phyloP scores from a whole-genome alignment of 2,888 invertebrate species.

The Nemurella pictetii region DNA sequence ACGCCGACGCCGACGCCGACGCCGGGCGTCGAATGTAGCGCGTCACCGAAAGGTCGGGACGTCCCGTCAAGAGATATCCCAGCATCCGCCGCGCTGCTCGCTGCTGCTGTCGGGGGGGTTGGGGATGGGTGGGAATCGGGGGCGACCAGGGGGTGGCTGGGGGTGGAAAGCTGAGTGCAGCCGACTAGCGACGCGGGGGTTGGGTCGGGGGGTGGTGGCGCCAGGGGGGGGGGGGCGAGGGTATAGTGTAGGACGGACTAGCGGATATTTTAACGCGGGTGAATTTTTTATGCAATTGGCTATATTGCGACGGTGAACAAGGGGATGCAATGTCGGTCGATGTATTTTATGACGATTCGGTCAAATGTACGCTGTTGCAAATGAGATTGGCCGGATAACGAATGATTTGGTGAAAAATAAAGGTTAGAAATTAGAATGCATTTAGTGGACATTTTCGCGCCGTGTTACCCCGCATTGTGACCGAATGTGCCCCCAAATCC shows the following conservation, averaged over 20 bases:
- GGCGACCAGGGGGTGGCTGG: constrained; percentile 5
- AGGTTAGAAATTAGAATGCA: too few relatives aligned
- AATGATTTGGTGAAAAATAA: too few relatives aligned
- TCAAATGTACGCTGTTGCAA: too few relatives aligned
- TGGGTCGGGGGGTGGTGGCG: background rate
- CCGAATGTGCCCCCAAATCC: too few relatives aligned
- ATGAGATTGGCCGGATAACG: too few relatives aligned
- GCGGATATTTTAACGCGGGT: background rate
- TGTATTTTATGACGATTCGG: too few relatives aligned
- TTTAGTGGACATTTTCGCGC: too few relatives aligned
- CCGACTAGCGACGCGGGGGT: background rate
- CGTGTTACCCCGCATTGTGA: too few relatives aligned
- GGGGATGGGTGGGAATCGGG: background rate
- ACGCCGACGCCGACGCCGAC: too few relatives aligned
- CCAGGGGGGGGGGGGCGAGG: constrained; percentile 5
- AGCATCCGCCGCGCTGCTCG: background rate
- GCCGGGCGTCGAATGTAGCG: background rate
- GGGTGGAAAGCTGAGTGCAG: background rate
- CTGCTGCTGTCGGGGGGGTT: background rate
- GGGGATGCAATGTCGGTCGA: too few relatives aligned
- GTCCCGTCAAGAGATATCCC: background rate
- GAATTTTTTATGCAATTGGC: too few relatives aligned
- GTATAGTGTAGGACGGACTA: background rate
- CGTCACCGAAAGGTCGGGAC: background rate
- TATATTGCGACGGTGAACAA: too few relatives aligned